phyloP scores from a whole-genome alignment of 2,797 vertebrate species.

The Chaenodraco wilsoni region DNA sequence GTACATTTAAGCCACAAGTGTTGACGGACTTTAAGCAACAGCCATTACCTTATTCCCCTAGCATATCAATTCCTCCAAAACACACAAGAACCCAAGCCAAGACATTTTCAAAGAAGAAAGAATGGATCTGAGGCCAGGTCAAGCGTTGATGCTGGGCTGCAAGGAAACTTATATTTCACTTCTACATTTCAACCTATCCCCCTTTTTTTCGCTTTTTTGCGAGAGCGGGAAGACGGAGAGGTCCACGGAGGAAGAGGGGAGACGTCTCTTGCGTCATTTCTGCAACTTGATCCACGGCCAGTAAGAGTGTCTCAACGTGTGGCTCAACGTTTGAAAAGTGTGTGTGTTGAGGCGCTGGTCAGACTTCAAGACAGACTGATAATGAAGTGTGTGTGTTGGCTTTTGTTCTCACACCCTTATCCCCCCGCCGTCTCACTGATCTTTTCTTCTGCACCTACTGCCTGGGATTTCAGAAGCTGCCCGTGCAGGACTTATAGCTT shows the following conservation, averaged over 20 bases:
- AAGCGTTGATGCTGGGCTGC: slow-evolving; percentile 9
- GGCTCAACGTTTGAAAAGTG: slow-evolving; percentile 22
- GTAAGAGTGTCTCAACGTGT: slow-evolving; percentile 19
- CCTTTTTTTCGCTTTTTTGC: slow-evolving; percentile 3
- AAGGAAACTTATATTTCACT: slow-evolving; percentile 19
- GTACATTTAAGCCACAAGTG: background rate
- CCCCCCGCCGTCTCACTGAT: slow-evolving; percentile 17
- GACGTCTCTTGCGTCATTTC: slow-evolving; percentile 11
- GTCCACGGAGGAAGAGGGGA: background rate
- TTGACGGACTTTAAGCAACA: background rate
- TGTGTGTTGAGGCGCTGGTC: slow-evolving; percentile 10
- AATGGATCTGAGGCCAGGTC: background rate
- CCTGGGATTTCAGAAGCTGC: slow-evolving; percentile 40
- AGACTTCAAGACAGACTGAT: slow-evolving; percentile 48
- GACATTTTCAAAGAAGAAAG: background rate
- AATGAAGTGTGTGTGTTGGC: slow-evolving; percentile 13
- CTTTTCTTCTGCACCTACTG: slow-evolving; percentile 31
- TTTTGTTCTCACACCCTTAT: slow-evolving; percentile 42
- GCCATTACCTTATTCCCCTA: background rate
- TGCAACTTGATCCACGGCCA: background rate
- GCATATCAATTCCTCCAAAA: background rate
- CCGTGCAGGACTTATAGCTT: slow-evolving; percentile 51
- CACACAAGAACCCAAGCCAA: background rate
- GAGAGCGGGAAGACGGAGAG: slow-evolving; percentile 13
- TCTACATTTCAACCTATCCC: slow-evolving; percentile 4